Percentiles rank a stretch among this genome's conserved stretches.
These are phyloP conservation scores for Chelon labrosus DNA, from an alignment of 2,797 vertebrate species.

Conservation along the genomic window DNA sequence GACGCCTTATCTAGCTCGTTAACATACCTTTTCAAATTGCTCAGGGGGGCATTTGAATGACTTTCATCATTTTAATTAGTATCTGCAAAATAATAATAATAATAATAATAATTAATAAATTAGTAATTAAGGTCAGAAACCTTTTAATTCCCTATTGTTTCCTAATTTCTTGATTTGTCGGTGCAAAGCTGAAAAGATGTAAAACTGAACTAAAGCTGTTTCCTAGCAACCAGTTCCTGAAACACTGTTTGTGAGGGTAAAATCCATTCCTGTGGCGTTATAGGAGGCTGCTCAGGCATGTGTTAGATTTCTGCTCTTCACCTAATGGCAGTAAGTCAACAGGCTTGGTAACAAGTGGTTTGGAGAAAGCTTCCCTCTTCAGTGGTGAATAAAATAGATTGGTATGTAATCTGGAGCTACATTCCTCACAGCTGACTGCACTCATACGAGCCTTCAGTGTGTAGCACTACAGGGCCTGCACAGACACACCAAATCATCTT, in stretches of 20 bases:
- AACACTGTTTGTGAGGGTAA: slow-evolving; percentile 3
- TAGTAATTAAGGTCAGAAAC: too few relatives aligned
- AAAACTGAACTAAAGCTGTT: slow-evolving; percentile 36
- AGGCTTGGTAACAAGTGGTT: slow-evolving; percentile 12
- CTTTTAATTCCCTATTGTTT: slow-evolving; percentile 29
- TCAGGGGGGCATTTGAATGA: too few relatives aligned
- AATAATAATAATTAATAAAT: too few relatives aligned
- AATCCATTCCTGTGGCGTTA: slow-evolving; percentile 15
- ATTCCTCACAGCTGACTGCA: slow-evolving; percentile 48
- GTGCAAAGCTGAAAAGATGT: not conserved
- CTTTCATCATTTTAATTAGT: too few relatives aligned
- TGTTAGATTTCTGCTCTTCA: slow-evolving; percentile 20
- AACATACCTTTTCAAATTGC: too few relatives aligned
- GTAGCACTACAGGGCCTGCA: not conserved
- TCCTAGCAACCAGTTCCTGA: slow-evolving; percentile 38
- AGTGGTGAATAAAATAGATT: slow-evolving; percentile 45
- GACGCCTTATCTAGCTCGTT: too few relatives aligned
- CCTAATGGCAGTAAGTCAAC: slow-evolving; percentile 34
- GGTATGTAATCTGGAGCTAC: slow-evolving; percentile 37
- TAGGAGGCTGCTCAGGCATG: slow-evolving; percentile 10
- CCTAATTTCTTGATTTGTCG: not conserved
- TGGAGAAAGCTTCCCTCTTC: slow-evolving; percentile 8
- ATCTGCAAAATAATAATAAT: too few relatives aligned
- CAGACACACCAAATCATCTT: slow-evolving; percentile 43
- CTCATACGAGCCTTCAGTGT: slow-evolving; percentile 58